A percentile compares a stretch with the other conserved stretches of the same genome.
Evolutionary conservation across 2,113 vertebrate species (phyloP).

Genomic region (Cromileptes altivelis): DNA sequence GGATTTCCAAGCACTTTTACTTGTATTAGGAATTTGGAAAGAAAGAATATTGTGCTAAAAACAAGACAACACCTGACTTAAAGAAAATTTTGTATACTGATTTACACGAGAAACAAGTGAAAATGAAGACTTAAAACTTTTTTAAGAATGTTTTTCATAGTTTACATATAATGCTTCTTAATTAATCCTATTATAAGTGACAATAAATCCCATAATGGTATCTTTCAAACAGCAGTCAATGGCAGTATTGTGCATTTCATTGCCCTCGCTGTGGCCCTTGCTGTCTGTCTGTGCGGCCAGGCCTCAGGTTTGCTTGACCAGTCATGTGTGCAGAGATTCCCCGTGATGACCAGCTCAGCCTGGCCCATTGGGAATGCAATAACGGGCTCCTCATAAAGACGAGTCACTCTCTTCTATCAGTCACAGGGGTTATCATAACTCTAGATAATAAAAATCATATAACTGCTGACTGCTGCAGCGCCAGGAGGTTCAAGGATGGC

Average conservation of each 20-base stretch:
- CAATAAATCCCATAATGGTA: slow-evolving; percentile 26
- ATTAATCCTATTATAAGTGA: slow-evolving; percentile 36
- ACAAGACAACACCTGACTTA: background rate
- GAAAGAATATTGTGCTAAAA: background rate
- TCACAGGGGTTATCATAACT: slow-evolving; percentile 56
- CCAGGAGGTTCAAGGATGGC: slow-evolving; percentile 6
- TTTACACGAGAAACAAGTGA: background rate
- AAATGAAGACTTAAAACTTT: background rate
- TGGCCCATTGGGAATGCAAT: slow-evolving; percentile 73
- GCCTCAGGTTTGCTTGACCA: slow-evolving; percentile 70
- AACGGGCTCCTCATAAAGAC: slow-evolving; percentile 75
- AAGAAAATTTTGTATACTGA: background rate
- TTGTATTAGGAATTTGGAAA: slow-evolving; percentile 2
- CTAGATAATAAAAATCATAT: slow-evolving; percentile 61
- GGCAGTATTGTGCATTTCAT: slow-evolving; percentile 64
- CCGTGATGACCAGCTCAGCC: slow-evolving; percentile 61
- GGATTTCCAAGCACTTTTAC: background rate
- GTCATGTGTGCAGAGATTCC: slow-evolving; percentile 75
- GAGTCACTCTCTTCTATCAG: slow-evolving; percentile 54
- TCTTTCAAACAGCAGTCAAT: slow-evolving; percentile 59
- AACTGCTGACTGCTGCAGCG: slow-evolving; percentile 33
- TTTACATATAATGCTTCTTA: slow-evolving; percentile 1
- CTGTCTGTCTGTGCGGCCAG: slow-evolving; percentile 44
- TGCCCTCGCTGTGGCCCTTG: slow-evolving; percentile 53
- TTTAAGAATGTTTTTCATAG: background rate